phyloP scores from a whole-genome alignment of 2,888 invertebrate species.

The Aphelenchoides bicaudatus region DNA sequence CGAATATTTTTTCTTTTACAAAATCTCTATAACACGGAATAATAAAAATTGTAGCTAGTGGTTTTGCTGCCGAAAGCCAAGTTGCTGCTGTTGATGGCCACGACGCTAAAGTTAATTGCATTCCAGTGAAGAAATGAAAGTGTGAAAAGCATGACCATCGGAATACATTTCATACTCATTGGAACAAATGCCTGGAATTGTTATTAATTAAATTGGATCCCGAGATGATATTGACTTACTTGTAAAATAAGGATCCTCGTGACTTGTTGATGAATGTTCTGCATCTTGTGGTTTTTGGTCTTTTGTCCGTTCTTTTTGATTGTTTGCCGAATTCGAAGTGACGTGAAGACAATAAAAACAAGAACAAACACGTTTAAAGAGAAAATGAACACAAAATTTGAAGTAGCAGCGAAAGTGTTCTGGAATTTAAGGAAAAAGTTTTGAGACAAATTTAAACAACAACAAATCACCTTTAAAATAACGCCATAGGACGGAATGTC shows the following conservation, averaged over 20 bases:
- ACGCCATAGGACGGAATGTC: conserved; percentile 5
- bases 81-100: too few relatives aligned
- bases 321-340: neutral
- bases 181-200: neutral
- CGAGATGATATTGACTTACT: neutral
- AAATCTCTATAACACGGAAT: too few relatives aligned
- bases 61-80: too few relatives aligned
- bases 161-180: neutral
- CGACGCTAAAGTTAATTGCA: too few relatives aligned
- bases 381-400: conserved; percentile 3
- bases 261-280: conserved; percentile 1
- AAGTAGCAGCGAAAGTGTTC: too few relatives aligned
- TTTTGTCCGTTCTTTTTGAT: neutral
- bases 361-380: neutral
- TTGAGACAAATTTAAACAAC: too few relatives aligned
- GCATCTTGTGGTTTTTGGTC: neutral
- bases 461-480: too few relatives aligned
- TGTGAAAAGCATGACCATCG: too few relatives aligned
- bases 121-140: too few relatives aligned
- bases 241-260: neutral
- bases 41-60: too few relatives aligned
- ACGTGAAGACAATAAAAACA: neutral
- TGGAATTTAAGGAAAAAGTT: too few relatives aligned
- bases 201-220: neutral
- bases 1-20: too few relatives aligned